Percentiles rank a stretch among this genome's conserved stretches.
These are phyloP conservation scores for Artibeus jamaicensis DNA, from an alignment of 2,797 vertebrate species.

Conservation along the genomic window DNA sequence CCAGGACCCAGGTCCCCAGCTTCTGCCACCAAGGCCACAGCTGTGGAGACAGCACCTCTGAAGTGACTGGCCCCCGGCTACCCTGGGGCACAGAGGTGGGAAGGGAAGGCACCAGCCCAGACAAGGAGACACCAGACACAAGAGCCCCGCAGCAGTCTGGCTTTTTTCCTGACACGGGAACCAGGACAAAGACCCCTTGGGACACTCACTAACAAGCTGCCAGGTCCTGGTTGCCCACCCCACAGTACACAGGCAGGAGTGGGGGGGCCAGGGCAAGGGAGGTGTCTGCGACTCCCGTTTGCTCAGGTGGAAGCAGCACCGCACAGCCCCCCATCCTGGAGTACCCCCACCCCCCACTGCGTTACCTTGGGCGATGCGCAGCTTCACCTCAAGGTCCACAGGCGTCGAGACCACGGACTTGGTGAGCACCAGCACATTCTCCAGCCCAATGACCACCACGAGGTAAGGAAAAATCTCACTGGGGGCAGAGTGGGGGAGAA, in stretches of 20 bases:
- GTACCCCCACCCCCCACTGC: no score
- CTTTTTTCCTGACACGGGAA: accelerated
- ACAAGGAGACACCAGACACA: background rate
- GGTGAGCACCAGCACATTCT: slow-evolving; percentile 97
- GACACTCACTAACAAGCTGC: background rate
- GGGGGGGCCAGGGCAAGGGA: background rate
- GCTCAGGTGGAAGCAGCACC: background rate
- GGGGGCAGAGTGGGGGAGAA: background rate
- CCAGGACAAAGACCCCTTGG: background rate
- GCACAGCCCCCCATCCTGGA: background rate
- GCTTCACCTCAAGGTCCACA: slow-evolving; percentile 97
- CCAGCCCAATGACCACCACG: slow-evolving; percentile 97
- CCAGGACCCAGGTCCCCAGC: background rate
- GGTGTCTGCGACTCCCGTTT: background rate
- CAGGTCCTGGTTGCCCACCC: background rate
- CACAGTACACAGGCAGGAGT: accelerated
- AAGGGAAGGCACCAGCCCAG: background rate
- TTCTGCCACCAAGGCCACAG: background rate
- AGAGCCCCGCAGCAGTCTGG: background rate
- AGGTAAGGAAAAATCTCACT: slow-evolving; percentile 99
- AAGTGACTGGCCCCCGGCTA: background rate
- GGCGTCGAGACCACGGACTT: slow-evolving; percentile 98
- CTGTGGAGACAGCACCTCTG: background rate
- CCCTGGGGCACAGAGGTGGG: background rate
- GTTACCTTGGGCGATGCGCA: slow-evolving; percentile 94